These are phyloP conservation scores for Dysdera silvatica DNA, from an alignment of 1,140 invertebrate genomes.

Conservation along the genomic window DNA sequence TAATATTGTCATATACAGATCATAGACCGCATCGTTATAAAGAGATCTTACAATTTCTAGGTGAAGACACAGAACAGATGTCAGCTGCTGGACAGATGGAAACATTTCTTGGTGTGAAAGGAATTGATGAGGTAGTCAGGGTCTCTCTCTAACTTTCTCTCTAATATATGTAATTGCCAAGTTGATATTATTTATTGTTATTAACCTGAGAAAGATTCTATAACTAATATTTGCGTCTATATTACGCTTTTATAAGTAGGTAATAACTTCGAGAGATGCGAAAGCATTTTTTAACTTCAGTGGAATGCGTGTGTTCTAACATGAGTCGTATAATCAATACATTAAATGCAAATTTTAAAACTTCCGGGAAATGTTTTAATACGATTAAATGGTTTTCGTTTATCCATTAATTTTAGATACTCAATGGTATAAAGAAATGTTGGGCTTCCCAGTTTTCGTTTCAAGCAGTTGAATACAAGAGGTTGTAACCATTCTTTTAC, in stretches of 20 bases:
- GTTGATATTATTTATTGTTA: slow-evolving; percentile 60
- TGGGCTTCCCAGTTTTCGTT: slow-evolving; percentile 71
- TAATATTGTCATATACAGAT: too few relatives aligned
- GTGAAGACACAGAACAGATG: slow-evolving; percentile 64
- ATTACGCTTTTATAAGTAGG: not conserved
- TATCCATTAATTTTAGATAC: slow-evolving; percentile 43
- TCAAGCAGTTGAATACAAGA: slow-evolving; percentile 64
- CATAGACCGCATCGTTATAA: too few relatives aligned
- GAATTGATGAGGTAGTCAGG: slow-evolving; percentile 64
- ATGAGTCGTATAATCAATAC: not conserved
- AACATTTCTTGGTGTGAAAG: slow-evolving; percentile 58
- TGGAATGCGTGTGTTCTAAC: not conserved
- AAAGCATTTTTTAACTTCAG: not conserved
- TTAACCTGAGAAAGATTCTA: slow-evolving; percentile 59
- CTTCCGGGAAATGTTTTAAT: too few relatives aligned
- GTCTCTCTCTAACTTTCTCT: not conserved
- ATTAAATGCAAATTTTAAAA: not conserved
- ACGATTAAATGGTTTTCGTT: too few relatives aligned
- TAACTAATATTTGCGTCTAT: not conserved
- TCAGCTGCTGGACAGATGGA: slow-evolving; percentile 77
- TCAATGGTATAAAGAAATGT: slow-evolving; percentile 56
- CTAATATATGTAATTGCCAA: not conserved
- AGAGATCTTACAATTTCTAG: too few relatives aligned
- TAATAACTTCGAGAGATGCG: not conserved
- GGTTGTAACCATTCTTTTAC: slow-evolving; percentile 36